Evolutionary conservation across 2,888 invertebrate genomes (phyloP).

Genomic region (Rhabditoides inermis): DNA sequence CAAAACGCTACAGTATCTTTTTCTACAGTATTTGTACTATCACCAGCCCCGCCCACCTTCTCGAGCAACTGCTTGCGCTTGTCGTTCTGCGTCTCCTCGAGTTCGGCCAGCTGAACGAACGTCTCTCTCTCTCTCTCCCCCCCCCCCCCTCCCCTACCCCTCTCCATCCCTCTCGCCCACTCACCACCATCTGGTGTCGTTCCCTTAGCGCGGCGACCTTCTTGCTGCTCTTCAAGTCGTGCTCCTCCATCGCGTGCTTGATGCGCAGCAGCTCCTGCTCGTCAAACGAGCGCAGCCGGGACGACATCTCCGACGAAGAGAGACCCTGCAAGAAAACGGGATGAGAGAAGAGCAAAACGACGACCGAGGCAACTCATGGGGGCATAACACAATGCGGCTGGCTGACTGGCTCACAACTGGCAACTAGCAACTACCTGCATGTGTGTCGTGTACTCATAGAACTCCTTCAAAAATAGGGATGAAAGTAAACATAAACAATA

Average conservation of each 20-base stretch:
- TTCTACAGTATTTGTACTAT: too few species aligned
- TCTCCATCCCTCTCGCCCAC: not conserved
- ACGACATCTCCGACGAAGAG: constrained; percentile 20
- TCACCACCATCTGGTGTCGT: constrained; percentile 21
- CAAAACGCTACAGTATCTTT: too few species aligned
- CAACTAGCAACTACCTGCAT: too few species aligned
- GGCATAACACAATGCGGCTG: constrained; percentile 7
- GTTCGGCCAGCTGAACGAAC: constrained; percentile 36
- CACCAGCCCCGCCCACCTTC: too few species aligned
- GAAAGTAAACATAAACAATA: constrained; percentile 1
- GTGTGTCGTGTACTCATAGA: too few species aligned
- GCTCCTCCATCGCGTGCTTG: constrained; percentile 38
- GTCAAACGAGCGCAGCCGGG: constrained; percentile 39
- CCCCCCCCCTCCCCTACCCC: not conserved
- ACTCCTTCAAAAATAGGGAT: not conserved
- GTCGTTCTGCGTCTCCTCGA: constrained; percentile 50
- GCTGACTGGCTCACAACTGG: too few species aligned
- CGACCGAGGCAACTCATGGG: not conserved
- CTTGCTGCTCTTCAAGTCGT: constrained; percentile 33
- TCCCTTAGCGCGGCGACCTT: constrained; percentile 15
- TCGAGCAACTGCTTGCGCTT: constrained; percentile 45
- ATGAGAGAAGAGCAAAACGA: not conserved
- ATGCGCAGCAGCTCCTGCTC: constrained; percentile 43
- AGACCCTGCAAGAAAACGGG: not conserved
- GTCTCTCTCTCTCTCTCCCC: not conserved